Evolutionary conservation across 2,888 invertebrate species (phyloP).

Genomic region (Drosophila stalkeri): DNA sequence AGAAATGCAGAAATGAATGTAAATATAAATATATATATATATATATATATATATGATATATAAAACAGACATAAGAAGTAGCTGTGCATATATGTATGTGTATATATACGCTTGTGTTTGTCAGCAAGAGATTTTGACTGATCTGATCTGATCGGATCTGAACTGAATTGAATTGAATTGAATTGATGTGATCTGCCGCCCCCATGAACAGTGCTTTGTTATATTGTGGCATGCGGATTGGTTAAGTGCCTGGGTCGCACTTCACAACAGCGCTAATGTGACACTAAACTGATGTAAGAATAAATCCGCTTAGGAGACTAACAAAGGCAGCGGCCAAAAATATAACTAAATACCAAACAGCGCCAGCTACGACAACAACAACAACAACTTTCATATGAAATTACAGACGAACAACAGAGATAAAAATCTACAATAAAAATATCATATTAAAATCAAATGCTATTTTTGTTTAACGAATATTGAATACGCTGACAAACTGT

Average conservation of each 20-base stretch:
- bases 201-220: conserved; percentile 25
- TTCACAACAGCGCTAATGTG: conserved; percentile 73
- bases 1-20: conserved; percentile 28
- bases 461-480: not conserved
- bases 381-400: conserved; percentile 62
- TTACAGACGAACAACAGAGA: conserved; percentile 67
- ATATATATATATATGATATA: not conserved
- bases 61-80: not conserved
- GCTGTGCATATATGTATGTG: not conserved
- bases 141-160: conserved; percentile 11
- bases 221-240: conserved; percentile 13
- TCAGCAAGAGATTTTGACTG: conserved; percentile 15
- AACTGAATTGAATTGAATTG: conserved; percentile 10
- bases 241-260: conserved; percentile 44
- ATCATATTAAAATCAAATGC: not conserved
- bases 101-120: not conserved
- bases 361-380: conserved; percentile 22
- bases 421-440: not conserved
- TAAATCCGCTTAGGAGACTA: conserved; percentile 73
- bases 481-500: conserved; percentile 2
- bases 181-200: conserved; percentile 45
- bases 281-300: conserved; percentile 80
- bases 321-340: conserved; percentile 67
- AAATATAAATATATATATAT: conserved; percentile 4
- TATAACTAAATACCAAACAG: conserved; percentile 58